Base-by-base conservation (phyloP, 2,797 vertebrate species). In the Xenopus petersii region DNA sequence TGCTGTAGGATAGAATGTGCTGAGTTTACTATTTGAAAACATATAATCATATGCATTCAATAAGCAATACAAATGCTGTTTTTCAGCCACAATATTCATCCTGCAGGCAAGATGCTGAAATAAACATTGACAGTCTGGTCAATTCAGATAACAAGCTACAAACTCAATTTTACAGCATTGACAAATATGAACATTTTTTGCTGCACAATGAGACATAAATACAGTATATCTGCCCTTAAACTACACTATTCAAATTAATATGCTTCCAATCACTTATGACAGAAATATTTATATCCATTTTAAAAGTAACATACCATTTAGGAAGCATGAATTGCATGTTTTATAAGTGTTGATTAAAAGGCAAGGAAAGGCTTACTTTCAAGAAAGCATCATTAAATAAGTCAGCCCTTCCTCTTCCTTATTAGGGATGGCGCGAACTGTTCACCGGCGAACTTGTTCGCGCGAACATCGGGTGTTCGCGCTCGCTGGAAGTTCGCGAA, bases 31-130 rank as follows among this genome's bases (percentile, higher is more conserved):
- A 12, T 60, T 51, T 51, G 5, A 12, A 51, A 51, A 30, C 4
- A 30, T 4, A 51, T 58, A 60, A n/a, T 51, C 67, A 55, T 17
- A 64, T 49, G 58, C 54, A 24, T 69, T 74, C 66, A 74, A 60
- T 71, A 33, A 24, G 60, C 12, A 70, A 74, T 73, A 64, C 16
- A 55, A 56, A 67, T 26, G 42, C 24, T 16, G 36, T 36, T 30
- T 56, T 48, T 48, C 64, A 55, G 63, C 47, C 70, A 64, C 61
- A 64, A 63, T 69, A 73, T 78, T 74, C 17, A 26, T 46, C 76
- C 76, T 74, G 46, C 74, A 61, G 54, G 66, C 66, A 79, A 49
- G 46, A 33, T 26, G 26, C 26, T 30, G 65, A 73, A 64, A 15
- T 56, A 16, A 65, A 46, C 62, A 10, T 55, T 49, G 51, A 46